phyloP scores from a whole-genome alignment of 2,113 vertebrate genomes.

The Melanerpes formicivorus region DNA sequence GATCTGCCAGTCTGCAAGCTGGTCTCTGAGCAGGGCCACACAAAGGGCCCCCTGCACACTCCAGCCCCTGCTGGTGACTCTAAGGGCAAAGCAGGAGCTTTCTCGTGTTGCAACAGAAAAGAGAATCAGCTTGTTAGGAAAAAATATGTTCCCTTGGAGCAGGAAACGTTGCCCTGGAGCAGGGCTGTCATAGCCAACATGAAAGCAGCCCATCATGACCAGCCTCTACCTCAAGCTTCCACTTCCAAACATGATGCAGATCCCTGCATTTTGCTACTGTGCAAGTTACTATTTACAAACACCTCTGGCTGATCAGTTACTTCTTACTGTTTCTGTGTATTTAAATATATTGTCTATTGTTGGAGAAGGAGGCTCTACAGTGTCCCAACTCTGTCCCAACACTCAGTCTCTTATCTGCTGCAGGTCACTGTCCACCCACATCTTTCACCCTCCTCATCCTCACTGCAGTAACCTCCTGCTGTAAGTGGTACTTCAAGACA shows the following conservation, averaged over 20 bases:
- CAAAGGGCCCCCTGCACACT: not conserved
- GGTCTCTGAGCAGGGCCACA: not conserved
- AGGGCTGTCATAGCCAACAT: rapidly evolving
- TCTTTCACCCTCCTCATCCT: not conserved
- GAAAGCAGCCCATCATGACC: not conserved
- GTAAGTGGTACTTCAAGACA: not conserved
- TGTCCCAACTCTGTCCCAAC: not conserved
- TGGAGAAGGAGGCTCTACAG: not conserved
- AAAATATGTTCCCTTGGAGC: not conserved
- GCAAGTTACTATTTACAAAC: not conserved
- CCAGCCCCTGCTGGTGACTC: not conserved
- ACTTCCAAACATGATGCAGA: not conserved
- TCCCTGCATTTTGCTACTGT: not conserved
- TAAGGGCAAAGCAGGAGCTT: rapidly evolving
- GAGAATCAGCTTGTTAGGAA: not conserved
- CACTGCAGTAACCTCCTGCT: not conserved
- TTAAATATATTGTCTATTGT: too few species aligned
- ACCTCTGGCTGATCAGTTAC: not conserved
- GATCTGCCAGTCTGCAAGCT: not conserved
- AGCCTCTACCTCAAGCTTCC: not conserved
- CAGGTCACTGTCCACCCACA: not conserved
- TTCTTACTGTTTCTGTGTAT: not conserved
- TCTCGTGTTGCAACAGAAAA: rapidly evolving
- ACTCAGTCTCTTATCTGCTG: not conserved
- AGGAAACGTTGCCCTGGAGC: not conserved